Evolutionary conservation across 2,797 vertebrate genomes (phyloP).

Genomic region (Amniataba percoides): DNA sequence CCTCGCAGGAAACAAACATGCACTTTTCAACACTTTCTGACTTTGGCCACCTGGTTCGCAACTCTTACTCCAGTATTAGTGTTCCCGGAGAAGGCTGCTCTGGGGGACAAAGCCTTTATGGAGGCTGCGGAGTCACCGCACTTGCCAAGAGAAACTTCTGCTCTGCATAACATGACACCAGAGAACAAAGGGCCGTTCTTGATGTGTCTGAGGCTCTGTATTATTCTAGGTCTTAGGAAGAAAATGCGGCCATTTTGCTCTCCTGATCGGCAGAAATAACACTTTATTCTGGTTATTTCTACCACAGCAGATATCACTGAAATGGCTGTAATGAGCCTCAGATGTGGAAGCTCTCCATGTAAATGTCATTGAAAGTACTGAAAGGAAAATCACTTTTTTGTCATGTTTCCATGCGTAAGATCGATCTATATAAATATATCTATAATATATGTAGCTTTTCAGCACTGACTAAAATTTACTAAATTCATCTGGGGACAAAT

Average conservation of each 20-base stretch:
- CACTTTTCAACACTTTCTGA: constrained; percentile 64
- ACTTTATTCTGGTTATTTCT: background rate
- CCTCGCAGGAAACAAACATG: constrained; percentile 70
- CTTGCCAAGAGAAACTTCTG: constrained; percentile 80
- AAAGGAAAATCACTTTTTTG: background rate
- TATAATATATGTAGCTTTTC: background rate
- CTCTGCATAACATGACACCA: constrained; percentile 71
- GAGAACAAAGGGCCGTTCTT: constrained; percentile 75
- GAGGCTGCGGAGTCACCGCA: constrained; percentile 43
- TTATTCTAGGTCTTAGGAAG: constrained; percentile 39
- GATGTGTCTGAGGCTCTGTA: constrained; percentile 61
- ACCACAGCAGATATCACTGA: background rate
- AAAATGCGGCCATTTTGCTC: constrained; percentile 36
- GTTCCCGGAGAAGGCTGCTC: constrained; percentile 73
- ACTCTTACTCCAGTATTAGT: constrained; percentile 45
- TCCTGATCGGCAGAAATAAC: constrained; percentile 28
- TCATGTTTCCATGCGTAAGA: background rate
- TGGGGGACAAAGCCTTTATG: constrained; percentile 72
- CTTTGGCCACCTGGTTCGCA: constrained; percentile 68
- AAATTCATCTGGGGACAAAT: background rate
- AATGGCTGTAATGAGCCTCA: background rate
- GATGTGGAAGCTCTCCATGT: background rate
- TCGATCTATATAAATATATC: background rate
- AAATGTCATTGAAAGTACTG: background rate
- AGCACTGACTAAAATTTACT: background rate